These are phyloP conservation scores for Habroteleia sp. DNA, from an alignment of 2,888 invertebrate species.

Conservation along the genomic window DNA sequence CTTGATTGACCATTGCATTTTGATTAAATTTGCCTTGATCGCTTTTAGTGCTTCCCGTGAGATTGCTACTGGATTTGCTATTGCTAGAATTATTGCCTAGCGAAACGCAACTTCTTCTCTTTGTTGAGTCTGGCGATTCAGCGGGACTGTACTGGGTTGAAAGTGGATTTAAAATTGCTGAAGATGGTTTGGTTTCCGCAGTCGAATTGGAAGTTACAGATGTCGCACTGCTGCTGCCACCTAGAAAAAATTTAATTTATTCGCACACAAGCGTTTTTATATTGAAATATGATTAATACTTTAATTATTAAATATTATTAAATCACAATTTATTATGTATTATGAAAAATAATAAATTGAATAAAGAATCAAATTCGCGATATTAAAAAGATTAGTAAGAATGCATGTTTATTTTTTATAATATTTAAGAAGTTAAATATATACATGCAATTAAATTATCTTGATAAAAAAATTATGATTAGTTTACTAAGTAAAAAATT, in stretches of 20 bases:
- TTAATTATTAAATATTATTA: too few species aligned
- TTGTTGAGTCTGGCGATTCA: conserved; percentile 81
- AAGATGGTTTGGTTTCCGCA: conserved; percentile 85
- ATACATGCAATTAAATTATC: too few species aligned
- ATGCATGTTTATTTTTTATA: too few species aligned
- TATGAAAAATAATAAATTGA: too few species aligned
- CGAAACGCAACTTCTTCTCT: conserved; percentile 83
- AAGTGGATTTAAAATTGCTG: conserved; percentile 83
- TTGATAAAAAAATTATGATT: too few species aligned
- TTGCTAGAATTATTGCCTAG: conserved; percentile 88
- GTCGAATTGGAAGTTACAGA: conserved; percentile 82
- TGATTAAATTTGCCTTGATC: conserved; percentile 81
- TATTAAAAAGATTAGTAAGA: too few species aligned
- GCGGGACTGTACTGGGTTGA: conserved; percentile 81
- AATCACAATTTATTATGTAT: too few species aligned
- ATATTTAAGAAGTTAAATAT: too few species aligned
- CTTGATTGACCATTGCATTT: conserved; percentile 78
- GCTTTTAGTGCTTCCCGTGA: conserved; percentile 87
- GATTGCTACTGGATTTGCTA: conserved; percentile 90
- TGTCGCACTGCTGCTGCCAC: conserved; percentile 80
- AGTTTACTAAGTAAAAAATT: too few species aligned
- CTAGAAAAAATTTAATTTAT: conserved; percentile 68
- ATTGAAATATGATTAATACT: too few species aligned
- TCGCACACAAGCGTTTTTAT: too few species aligned
- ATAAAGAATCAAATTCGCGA: too few species aligned